These are phyloP conservation scores for Trichonephila inaurata DNA, from an alignment of 1,140 invertebrate genomes.

Conservation along the genomic window DNA sequence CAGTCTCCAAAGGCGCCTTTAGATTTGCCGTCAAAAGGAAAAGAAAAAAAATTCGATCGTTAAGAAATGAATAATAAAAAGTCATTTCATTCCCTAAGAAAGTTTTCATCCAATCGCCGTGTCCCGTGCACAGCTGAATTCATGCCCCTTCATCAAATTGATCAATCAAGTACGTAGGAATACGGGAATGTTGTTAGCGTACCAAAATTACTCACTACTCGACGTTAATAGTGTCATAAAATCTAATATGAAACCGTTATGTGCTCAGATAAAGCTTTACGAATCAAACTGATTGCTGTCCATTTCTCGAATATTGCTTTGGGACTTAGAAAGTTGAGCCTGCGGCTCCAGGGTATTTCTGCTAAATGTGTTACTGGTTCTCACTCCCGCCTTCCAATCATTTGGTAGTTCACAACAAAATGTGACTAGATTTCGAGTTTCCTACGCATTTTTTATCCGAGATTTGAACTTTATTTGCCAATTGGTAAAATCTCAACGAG, in stretches of 20 bases:
- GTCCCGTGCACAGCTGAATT: neutral
- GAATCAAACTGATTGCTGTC: constrained; percentile 59
- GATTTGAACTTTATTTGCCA: neutral
- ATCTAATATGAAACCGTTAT: constrained; percentile 64
- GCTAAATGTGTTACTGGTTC: constrained; percentile 44
- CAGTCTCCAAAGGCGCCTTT: neutral
- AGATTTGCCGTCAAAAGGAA: neutral
- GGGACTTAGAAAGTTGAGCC: constrained; percentile 25
- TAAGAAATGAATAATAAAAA: constrained; percentile 66
- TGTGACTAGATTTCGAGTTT: neutral
- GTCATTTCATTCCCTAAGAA: constrained; percentile 41
- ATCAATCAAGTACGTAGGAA: constrained; percentile 37
- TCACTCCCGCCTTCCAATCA: constrained; percentile 13
- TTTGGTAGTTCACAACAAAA: constrained; percentile 31
- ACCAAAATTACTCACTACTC: constrained; percentile 53
- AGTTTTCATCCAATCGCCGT: constrained; percentile 22
- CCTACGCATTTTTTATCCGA: neutral
- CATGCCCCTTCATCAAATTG: constrained; percentile 38
- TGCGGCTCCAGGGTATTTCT: constrained; percentile 33
- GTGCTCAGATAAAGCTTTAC: constrained; percentile 35
- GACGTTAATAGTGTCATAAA: constrained; percentile 62
- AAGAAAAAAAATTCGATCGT: constrained; percentile 20
- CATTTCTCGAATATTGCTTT: constrained; percentile 61
- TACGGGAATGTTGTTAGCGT: constrained; percentile 13
- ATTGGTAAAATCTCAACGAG: neutral